Evolutionary conservation across 2,888 invertebrate species (phyloP).

Genomic region (Cephus rjabovi): DNA sequence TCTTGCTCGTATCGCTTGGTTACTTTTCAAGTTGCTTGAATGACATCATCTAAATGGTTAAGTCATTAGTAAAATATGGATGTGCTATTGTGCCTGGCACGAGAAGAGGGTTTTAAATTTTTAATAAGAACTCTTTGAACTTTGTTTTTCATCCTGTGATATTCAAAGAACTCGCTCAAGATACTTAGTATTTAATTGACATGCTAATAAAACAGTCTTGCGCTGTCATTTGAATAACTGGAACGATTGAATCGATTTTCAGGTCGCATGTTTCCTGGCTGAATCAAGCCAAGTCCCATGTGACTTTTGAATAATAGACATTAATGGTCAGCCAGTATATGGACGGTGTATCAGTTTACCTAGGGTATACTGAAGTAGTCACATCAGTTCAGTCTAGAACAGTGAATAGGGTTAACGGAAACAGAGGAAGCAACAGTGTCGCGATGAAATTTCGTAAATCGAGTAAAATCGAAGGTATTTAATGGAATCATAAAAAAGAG

Average conservation of each 20-base stretch:
- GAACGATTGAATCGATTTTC: conserved; percentile 50
- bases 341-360: neutral
- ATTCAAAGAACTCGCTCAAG: neutral
- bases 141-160: neutral
- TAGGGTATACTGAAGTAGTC: neutral
- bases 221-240: neutral
- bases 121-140: neutral
- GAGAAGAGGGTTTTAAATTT: neutral
- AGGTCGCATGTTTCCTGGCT: conserved; percentile 55
- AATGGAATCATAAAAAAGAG: neutral
- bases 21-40: neutral
- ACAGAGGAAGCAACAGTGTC: neutral
- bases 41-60: neutral
- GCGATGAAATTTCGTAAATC: neutral
- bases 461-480: neutral
- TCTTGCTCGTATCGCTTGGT: neutral
- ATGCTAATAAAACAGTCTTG: neutral
- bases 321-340: neutral
- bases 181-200: neutral
- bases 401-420: neutral
- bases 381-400: neutral
- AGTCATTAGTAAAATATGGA: neutral
- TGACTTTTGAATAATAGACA: neutral
- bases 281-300: conserved; percentile 48
- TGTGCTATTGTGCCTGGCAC: neutral